Conservation (phyloP, 2,113 vertebrate genomes). For the Symphodus melops region DNA sequence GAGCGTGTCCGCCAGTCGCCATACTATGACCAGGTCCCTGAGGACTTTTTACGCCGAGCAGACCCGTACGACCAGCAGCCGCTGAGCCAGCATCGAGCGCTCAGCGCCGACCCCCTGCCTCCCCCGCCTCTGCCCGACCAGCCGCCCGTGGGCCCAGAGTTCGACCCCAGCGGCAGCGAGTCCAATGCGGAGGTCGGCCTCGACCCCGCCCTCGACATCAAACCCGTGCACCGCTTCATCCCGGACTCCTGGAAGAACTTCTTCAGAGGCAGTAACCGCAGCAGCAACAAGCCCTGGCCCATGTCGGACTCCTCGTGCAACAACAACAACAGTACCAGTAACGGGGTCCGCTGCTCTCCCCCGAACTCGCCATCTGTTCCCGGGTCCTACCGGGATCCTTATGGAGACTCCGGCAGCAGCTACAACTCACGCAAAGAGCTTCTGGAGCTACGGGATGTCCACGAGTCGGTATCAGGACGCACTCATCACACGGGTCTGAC, state of each 20-base stretch:
- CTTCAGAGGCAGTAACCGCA: slow-evolving; percentile 83
- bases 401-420: slow-evolving; percentile 84
- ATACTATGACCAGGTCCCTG: slow-evolving; percentile 82
- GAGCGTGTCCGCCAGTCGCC: slow-evolving; percentile 72
- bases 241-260: slow-evolving; percentile 98
- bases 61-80: slow-evolving; percentile 41
- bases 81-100: slow-evolving; percentile 67
- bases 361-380: slow-evolving; percentile 85
- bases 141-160: slow-evolving; percentile 87
- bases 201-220: slow-evolving; percentile 85
- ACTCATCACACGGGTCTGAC: slow-evolving; percentile 82
- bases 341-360: slow-evolving; percentile 89
- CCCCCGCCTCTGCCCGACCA: slow-evolving; percentile 90
- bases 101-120: slow-evolving; percentile 84
- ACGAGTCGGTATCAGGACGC: slow-evolving; percentile 77
- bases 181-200: slow-evolving; percentile 53
- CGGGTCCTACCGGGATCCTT: slow-evolving; percentile 83
- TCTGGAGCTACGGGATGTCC: slow-evolving; percentile 77
- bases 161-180: slow-evolving; percentile 79
- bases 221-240: slow-evolving; percentile 93
- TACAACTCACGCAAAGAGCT: slow-evolving; percentile 85
- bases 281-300: slow-evolving; percentile 77
- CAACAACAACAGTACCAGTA: slow-evolving; percentile 79
- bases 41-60: slow-evolving; percentile 50
- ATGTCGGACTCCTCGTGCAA: slow-evolving; percentile 77